phyloP scores from a whole-genome alignment of 2,797 vertebrate genomes.

The Acanthopagrus latus region DNA sequence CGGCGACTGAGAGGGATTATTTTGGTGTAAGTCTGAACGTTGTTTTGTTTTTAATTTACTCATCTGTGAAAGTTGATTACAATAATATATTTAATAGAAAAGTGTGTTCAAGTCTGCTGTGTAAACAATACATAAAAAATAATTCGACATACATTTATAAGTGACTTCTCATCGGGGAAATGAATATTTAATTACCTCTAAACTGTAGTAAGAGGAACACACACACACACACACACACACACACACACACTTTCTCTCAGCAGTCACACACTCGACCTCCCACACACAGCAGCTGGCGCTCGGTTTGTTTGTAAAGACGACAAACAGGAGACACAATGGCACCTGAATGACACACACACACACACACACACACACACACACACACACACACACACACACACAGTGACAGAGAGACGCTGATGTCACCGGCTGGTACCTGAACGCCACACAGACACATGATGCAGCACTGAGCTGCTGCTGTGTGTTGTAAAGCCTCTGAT shows the following conservation, averaged over 20 bases:
- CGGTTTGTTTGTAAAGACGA: constrained; percentile 42
- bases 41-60: too few species aligned
- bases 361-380: constrained; percentile 11
- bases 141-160: too few species aligned
- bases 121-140: too few species aligned
- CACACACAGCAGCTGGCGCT: constrained; percentile 19
- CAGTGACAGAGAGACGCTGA: constrained; percentile 10
- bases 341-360: constrained; percentile 34
- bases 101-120: too few species aligned
- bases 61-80: too few species aligned
- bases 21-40: too few species aligned
- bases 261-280: background rate
- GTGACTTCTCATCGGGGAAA: too few species aligned
- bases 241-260: constrained; percentile 5
- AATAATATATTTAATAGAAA: too few species aligned
- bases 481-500: background rate
- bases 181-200: too few species aligned
- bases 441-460: background rate
- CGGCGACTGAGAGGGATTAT: too few species aligned
- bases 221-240: constrained; percentile 1
- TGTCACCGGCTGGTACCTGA: constrained; percentile 26
- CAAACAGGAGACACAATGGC: constrained; percentile 48
- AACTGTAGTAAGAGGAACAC: background rate
- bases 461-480: background rate
- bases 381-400: constrained; percentile 15